Evolutionary conservation across 2,888 invertebrate species (phyloP), one percentile per base, ranked within the genome.

Genomic region (Tigriopus californicus): DNA sequence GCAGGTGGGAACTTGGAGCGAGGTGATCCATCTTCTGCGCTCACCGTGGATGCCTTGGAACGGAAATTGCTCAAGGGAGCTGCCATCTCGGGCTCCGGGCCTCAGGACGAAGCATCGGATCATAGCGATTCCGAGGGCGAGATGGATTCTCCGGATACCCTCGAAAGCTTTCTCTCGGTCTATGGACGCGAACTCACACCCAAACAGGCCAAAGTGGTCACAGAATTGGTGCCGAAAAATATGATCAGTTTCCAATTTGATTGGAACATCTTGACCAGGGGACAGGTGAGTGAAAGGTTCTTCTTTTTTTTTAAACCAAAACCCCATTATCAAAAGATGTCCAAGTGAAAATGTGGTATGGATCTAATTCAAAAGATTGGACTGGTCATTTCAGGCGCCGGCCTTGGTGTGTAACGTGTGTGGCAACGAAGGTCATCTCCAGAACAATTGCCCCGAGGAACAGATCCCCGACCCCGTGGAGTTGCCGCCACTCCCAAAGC

Each of bases 401-500:
- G n/a, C n/a, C 15, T 22, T 71, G 13, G 67, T 73, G 40, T 76
- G 76, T 65, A 67, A 68, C 47, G 66, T 72, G 24, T 77, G 77
- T 67, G 72, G 72, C 61, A 68, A 69, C 60, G 72, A 73, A 58
- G 76, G 75, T 8, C 77, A 77, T 66, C 65, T 70, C 22, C 72
- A 71, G 63, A 65, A 66, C 44, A 66, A 69, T 44, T 77, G 77
- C 64, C 74, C 74, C 1, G 75, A 74, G 40, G 74, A 75, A 62
- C 67, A 67, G 2, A 65, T 77, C 8, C 75, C 75, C 4, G 64
- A 65, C 1, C 63, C 74, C 4, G 52, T 65, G 20, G 68, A 69
- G 13, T 65, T 75, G 18, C 73, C 73, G 20, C 67, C 68, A 4
- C 65, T 72, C 61, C 67, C 68, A 15, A 62, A 63, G 5, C 61